Conservation (phyloP, 2,888 invertebrate species). For the Seira ritae region DNA sequence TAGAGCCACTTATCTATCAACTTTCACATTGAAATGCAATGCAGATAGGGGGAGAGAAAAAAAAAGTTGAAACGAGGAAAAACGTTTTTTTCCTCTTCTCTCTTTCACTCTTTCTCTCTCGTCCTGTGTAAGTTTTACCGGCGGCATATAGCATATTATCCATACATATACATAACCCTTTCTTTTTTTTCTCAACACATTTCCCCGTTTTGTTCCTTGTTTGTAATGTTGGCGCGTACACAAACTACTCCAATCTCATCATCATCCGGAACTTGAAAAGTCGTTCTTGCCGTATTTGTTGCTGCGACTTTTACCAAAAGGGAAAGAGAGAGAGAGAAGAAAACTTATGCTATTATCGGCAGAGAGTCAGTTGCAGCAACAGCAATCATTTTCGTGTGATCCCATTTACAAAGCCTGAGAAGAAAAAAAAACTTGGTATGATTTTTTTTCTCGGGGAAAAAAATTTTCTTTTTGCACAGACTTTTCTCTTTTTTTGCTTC, state of each 20-base stretch:
- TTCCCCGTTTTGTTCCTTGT: constrained; percentile 5
- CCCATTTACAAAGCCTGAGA: constrained; percentile 23
- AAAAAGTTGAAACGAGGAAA: constrained; percentile 11
- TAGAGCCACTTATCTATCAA: constrained; percentile 6
- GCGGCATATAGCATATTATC: no score
- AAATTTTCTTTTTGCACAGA: constrained; percentile 2
- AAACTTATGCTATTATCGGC: constrained; percentile 14
- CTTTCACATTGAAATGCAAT: constrained; percentile 14
- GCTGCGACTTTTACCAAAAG: constrained; percentile 11
- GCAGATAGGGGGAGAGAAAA: background rate
- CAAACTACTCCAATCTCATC: constrained; percentile 16
- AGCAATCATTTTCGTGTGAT: constrained; percentile 29
- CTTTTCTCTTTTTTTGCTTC: background rate
- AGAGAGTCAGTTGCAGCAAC: constrained; percentile 57
- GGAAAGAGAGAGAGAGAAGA: background rate
- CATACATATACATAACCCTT: background rate
- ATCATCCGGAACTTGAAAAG: constrained; percentile 5
- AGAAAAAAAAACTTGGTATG: constrained; percentile 29
- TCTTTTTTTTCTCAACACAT: background rate
- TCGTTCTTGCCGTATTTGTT: constrained; percentile 10
- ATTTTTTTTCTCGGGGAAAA: constrained; percentile 35
- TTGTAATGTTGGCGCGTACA: constrained; percentile 13
- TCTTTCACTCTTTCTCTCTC: background rate
- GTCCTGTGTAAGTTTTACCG: background rate
- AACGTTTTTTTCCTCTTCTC: background rate